phyloP scores from a whole-genome alignment of 2,888 invertebrate genomes.

The Stenodera caucasica region DNA sequence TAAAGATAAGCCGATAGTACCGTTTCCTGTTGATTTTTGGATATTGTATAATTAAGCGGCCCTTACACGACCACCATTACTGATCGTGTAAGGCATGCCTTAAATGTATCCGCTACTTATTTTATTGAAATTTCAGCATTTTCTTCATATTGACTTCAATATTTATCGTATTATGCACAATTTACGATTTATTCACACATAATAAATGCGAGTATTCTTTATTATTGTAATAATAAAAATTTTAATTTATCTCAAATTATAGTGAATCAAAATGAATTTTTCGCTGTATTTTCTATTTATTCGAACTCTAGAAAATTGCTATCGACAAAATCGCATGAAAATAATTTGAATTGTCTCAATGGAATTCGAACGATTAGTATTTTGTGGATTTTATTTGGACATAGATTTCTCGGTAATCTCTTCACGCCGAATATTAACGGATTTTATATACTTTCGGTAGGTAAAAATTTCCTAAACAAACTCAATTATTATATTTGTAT shows the following conservation, averaged over 20 bases:
- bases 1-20: background rate
- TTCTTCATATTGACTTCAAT: background rate
- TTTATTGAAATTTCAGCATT: background rate
- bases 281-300: background rate
- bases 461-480: background rate
- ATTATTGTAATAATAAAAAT: background rate
- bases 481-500: background rate
- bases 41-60: background rate
- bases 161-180: background rate
- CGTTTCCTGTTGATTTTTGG: background rate
- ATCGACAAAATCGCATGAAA: background rate
- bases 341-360: background rate
- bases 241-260: background rate
- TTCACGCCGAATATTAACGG: background rate
- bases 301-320: background rate
- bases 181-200: background rate
- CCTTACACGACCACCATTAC: background rate
- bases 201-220: background rate
- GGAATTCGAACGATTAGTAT: conserved; percentile 5
- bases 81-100: too few species aligned
- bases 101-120: background rate
- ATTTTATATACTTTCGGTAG: background rate
- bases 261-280: background rate
- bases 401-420: background rate
- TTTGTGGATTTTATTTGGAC: conserved; percentile 6